These are phyloP conservation scores for Chloroceryle amazona DNA, from an alignment of 2,797 vertebrate species.

Conservation along the genomic window DNA sequence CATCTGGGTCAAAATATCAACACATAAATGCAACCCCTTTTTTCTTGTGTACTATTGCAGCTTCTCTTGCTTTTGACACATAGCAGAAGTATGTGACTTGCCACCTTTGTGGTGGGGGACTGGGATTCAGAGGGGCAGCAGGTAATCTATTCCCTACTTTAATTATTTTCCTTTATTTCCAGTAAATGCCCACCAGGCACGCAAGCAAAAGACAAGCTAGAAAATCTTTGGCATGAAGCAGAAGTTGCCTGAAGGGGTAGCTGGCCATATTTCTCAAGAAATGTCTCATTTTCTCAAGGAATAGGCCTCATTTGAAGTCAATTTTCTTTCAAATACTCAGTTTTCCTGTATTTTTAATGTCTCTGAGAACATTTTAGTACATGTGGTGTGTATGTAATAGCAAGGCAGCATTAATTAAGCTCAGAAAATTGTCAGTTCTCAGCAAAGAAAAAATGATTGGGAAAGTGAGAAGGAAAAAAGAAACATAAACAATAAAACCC, in stretches of 20 bases:
- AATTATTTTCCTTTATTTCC: not conserved
- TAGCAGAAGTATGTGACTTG: not conserved
- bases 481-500: not conserved
- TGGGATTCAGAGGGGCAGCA: not conserved
- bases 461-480: not conserved
- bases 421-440: not conserved
- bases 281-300: not conserved
- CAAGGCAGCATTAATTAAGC: not conserved
- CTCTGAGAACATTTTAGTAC: not conserved
- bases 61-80: not conserved
- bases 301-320: not conserved
- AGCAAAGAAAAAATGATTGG: not conserved
- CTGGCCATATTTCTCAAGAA: not conserved
- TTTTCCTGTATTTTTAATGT: not conserved
- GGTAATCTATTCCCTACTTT: not conserved
- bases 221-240: not conserved
- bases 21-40: not conserved
- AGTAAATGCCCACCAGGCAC: not conserved
- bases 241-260: not conserved
- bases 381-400: not conserved
- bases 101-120: not conserved
- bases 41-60: not conserved
- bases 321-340: not conserved
- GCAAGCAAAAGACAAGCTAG: not conserved
- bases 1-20: not conserved